A percentile compares a stretch with the other conserved stretches of the same genome.
Conservation (phyloP, 1,140 invertebrate species). For the Solen grandis region DNA sequence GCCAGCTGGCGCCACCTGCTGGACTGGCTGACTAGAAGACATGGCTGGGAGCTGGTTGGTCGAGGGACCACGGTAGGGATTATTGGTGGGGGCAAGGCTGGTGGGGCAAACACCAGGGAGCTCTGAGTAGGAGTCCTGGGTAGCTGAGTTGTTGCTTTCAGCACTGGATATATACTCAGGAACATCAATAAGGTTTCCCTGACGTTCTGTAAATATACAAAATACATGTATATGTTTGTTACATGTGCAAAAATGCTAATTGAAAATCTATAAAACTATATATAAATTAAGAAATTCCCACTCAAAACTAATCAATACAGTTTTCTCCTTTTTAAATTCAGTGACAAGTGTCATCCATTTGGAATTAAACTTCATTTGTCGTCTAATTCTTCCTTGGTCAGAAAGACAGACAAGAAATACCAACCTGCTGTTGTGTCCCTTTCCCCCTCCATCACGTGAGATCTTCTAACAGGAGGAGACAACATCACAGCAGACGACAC, state of each 20-base stretch:
- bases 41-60: background rate
- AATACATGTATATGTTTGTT: no score
- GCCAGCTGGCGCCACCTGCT: constrained; percentile 5
- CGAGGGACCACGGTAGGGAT: background rate
- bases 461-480: constrained; percentile 72
- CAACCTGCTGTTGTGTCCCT: no score
- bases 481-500: constrained; percentile 69
- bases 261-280: no score
- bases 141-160: constrained; percentile 23
- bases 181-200: constrained; percentile 26
- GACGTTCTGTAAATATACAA: constrained; percentile 26
- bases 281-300: no score
- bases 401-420: no score
- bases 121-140: constrained; percentile 34
- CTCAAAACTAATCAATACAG: no score
- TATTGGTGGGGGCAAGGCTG: constrained; percentile 15
- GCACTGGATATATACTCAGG: constrained; percentile 22
- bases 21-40: constrained; percentile 26
- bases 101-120: constrained; percentile 4
- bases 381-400: no score
- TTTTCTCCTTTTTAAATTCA: no score
- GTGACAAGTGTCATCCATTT: no score
- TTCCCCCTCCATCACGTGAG: constrained; percentile 60
- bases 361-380: no score
- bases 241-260: no score